These are phyloP conservation scores for Chaetogeoica ovagalla DNA, from an alignment of 2,888 invertebrate genomes.

Conservation along the genomic window DNA sequence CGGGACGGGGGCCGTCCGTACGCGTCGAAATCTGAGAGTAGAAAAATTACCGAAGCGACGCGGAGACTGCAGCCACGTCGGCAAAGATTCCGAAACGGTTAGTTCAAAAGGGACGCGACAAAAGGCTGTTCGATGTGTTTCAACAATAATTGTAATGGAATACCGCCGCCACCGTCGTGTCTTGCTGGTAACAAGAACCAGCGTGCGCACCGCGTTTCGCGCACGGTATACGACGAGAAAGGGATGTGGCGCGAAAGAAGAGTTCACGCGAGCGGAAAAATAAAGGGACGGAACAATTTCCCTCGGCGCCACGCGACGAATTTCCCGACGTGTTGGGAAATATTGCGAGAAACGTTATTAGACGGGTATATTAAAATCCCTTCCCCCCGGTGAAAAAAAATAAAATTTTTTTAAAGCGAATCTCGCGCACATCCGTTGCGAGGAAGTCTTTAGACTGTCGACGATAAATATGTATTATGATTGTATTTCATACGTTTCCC, in stretches of 20 bases:
- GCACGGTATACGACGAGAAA: neutral
- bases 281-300: constrained; percentile 23
- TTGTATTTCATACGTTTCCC: too few species aligned
- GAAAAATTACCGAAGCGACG: neutral
- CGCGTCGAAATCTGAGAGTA: too few species aligned
- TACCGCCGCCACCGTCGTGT: neutral
- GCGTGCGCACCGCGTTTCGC: neutral
- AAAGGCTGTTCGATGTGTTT: constrained; percentile 39
- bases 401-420: neutral
- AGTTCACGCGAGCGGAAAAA: constrained; percentile 42
- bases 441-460: too few species aligned
- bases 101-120: constrained; percentile 12
- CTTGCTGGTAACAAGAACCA: constrained; percentile 37
- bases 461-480: too few species aligned
- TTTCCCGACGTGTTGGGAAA: constrained; percentile 3
- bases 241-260: neutral
- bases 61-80: neutral
- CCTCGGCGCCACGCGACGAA: neutral
- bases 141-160: constrained; percentile 50
- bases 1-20: too few species aligned
- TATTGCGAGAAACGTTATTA: constrained; percentile 38
- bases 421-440: too few species aligned
- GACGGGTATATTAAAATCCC: constrained; percentile 29
- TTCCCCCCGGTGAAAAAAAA: constrained; percentile 29
- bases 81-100: constrained; percentile 18